phyloP scores from a whole-genome alignment of 2,113 vertebrate genomes.

The Oreotrochilus melanogaster region DNA sequence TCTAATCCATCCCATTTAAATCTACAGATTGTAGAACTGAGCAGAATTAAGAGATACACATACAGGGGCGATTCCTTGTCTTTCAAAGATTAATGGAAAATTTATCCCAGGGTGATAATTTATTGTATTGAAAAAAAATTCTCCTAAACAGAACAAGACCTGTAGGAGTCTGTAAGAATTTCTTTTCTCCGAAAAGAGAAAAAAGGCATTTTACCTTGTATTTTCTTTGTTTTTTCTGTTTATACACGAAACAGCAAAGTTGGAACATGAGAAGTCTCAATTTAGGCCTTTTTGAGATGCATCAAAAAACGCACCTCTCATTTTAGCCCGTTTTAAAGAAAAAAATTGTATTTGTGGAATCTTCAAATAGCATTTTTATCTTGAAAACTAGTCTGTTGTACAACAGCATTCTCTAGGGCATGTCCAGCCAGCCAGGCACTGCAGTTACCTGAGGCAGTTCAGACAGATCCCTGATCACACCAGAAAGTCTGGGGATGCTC shows the following conservation, averaged over 20 bases:
- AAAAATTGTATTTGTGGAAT: background rate
- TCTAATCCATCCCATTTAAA: background rate
- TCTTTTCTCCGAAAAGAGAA: background rate
- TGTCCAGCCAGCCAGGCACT: background rate
- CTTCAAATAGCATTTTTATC: background rate
- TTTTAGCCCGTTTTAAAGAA: background rate
- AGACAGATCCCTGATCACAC: fast-evolving
- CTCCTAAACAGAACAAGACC: background rate
- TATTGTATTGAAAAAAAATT: background rate
- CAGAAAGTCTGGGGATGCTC: background rate
- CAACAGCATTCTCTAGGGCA: background rate
- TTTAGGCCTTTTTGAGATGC: background rate
- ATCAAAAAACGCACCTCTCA: background rate
- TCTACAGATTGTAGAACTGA: background rate
- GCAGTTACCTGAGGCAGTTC: background rate
- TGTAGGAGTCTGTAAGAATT: background rate
- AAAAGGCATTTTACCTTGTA: background rate
- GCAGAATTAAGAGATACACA: background rate
- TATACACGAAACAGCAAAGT: background rate
- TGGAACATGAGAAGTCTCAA: background rate
- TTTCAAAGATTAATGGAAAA: background rate
- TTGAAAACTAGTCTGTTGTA: background rate
- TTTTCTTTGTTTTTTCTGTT: background rate
- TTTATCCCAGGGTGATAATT: background rate
- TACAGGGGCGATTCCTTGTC: background rate